phyloP scores from a whole-genome alignment of 1,140 invertebrate genomes.

The Oryctes rhinoceros region DNA sequence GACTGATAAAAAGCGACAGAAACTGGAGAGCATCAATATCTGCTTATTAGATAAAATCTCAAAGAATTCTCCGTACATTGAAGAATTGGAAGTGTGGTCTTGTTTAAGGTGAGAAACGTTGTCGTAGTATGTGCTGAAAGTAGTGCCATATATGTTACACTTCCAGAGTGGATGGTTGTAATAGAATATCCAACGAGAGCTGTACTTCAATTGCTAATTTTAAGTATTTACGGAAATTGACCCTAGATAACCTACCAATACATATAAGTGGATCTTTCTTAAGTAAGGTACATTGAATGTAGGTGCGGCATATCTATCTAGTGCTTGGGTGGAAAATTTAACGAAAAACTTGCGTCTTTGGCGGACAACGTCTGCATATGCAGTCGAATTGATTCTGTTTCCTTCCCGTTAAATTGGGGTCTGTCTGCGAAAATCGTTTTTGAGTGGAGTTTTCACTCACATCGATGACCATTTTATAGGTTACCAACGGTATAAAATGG shows the following conservation, averaged over 20 bases:
- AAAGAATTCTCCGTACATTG: slow-evolving; percentile 17
- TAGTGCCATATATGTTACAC: not conserved
- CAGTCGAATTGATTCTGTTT: too few species aligned
- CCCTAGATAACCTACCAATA: slow-evolving; percentile 11
- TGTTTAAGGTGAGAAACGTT: not conserved
- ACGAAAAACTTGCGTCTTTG: too few species aligned
- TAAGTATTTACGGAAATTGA: slow-evolving; percentile 22
- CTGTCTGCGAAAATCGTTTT: too few species aligned
- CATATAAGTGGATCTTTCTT: slow-evolving; percentile 25
- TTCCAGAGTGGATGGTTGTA: not conserved
- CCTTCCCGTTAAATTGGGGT: too few species aligned
- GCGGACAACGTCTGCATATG: too few species aligned
- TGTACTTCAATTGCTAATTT: not conserved
- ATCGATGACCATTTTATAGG: too few species aligned
- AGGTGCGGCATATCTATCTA: not conserved
- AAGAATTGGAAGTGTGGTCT: slow-evolving; percentile 17
- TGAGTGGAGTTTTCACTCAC: too few species aligned
- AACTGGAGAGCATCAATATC: not conserved
- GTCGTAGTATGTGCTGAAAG: too few species aligned
- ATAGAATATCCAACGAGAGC: not conserved
- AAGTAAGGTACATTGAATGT: not conserved
- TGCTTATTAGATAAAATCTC: not conserved
- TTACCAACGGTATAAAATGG: too few species aligned
- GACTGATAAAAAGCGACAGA: not conserved
- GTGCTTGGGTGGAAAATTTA: too few species aligned